Evolutionary conservation across 1,140 invertebrate genomes (phyloP), one percentile per base, ranked within the genome.

Genomic region (Drosophila mayri): DNA sequence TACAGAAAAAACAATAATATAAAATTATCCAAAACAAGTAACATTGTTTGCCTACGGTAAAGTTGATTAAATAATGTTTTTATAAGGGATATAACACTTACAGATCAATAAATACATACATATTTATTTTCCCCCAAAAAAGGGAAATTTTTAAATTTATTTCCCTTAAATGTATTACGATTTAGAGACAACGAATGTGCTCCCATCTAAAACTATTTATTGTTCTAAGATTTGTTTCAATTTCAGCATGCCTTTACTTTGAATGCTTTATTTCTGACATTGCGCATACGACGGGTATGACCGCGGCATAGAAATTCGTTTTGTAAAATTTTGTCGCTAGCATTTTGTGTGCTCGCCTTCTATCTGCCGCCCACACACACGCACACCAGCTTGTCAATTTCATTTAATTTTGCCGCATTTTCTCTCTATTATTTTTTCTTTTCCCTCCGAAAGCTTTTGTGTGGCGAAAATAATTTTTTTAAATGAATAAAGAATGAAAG

Each of bases 351-450:
- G 79, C 38, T 66, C 70, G 63, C 64, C 67, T 65, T 71, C 83
- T 52, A 55, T 63, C 57, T 35, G 28, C 38, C 75, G 66, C 73
- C 44, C 57, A 58, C 63, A 55, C 55, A 60, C 38, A 50, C 18
- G 12, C 40, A 47, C 14, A 63, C 60, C 57, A 38, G 40, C 18
- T 64, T 58, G 85, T 81, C 74, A 85, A 88, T 85, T 90, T 85
- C 59, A 90, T 75, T 88, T 90, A 90, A 88, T 88, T 88, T 84
- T 59, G 72, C 61, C 67, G 80, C 58, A 59, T 71, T 83, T 74
- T 79, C 63, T 66, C 55, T 49, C 55, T 83, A 74, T 76, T 76
- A 64, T 75, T 76, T 47, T 52, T 44, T 41, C 35, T 67, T 74
- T 66, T 22, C 2, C 20, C 20, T 30, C 46, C 54, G n/a, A 66